Evolutionary conservation across 2,888 invertebrate genomes (phyloP), one percentile per base, ranked within the genome.

Genomic region (Phragmatobia fuliginosa): DNA sequence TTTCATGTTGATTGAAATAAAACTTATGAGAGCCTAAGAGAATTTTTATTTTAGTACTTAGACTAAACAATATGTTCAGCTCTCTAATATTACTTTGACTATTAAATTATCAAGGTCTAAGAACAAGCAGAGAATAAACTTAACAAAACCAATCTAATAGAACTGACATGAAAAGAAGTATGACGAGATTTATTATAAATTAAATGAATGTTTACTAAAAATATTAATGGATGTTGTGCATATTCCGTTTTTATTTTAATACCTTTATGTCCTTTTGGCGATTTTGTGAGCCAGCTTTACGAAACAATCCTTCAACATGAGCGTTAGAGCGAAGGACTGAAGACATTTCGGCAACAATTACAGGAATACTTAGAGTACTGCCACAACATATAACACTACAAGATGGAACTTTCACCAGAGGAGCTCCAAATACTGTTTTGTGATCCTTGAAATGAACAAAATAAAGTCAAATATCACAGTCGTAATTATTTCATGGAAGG

Each of bases 231-330:
- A 56, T 56, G 5, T 14, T 14, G 7, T 16, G 6, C 16, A 16
- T 28, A 16, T 56, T 56, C 28, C 14, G 5, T 28, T 56, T 49
- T n/a, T 38, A 56, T 56, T 49, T n/a, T 38, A 31, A 56, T 88
- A 97, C 97, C 93, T 97, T 97, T 32, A 98, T 96, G 90, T 98
- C 98, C 86, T 97, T 97, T 90, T 98, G 98, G 74, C 98, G 96
- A 52, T 96, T 95, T 82, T 97, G 96, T 1, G 98, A 98, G 21
- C 98, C 99, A 63, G 98, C 98, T 94, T 98, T 98, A 11, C 99
- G 96, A 89, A 99, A 99, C 63, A 99, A 92, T 0, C 99, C 99
- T 88, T 98, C 98, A 31, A 97, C 96, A 68, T 96, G 96, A 38
- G 97, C 96, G 90, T 97, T 96, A 61, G 96, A 94, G 75, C 97